Evolutionary conservation across 1,140 invertebrate genomes (phyloP), one percentile per base, ranked within the genome.

Genomic region (Ips nitidus): DNA sequence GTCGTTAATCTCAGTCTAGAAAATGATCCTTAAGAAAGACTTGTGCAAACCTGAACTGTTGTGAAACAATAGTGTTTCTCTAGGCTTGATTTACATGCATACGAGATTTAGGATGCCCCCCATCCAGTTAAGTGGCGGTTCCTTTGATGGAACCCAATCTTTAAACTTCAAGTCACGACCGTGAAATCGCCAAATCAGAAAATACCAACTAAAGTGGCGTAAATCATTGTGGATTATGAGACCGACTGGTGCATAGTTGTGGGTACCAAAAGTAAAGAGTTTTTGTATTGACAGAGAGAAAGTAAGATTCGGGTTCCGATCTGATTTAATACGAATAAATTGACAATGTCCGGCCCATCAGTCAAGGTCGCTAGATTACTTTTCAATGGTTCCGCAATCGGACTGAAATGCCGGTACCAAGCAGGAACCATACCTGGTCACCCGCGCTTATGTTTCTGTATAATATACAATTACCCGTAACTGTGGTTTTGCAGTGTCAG

Each of bases 401-500:
- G 36, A 52, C 52, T 52, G 45, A 63, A 63, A 52, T 52, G 61
- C 45, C 7, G 61, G 6, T 41, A n/a, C 52, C 40, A 37, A 40
- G 50, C 61, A 63, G 61, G 61, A 63, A 63, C 61, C 61, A 52
- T 63, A 63, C 61, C 50, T 52, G 61, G 61, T 50, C 61, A 52
- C 61, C 47, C 61, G 61, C 50, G 50, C 45, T 63, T 45, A 63
- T 52, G 50, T 63, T 52, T 52, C 41, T 39, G 22, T n/a, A 63
- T 38, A 22, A 41, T 53, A 53, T 53, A 37, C 22, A 45, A 60
- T 60, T 60, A 22, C 22, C 6, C 6, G 6, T 58, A 43, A 45
- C 22, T 60, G 43, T 7, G 56, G 3, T 58, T 41, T 39, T 8
- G n/a, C 2, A 6, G 56, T 22, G 22, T 22, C 22, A 22, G 22